phyloP scores from a whole-genome alignment of 2,888 invertebrate genomes.

The Netelia virgata region DNA sequence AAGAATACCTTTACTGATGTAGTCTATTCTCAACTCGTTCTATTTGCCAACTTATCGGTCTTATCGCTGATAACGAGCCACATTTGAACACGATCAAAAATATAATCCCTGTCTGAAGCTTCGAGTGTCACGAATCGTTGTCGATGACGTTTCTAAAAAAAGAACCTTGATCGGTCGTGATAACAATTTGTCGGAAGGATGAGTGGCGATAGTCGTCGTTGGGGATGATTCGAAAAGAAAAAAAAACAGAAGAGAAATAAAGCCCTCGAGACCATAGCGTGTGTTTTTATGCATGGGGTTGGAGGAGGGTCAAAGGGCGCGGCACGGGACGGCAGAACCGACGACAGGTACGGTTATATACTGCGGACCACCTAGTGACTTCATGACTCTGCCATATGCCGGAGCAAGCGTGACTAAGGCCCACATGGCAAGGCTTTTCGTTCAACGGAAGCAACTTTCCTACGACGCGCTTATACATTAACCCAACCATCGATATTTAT shows the following conservation, averaged over 20 bases:
- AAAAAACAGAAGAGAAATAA: conserved; percentile 46
- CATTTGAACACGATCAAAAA: not conserved
- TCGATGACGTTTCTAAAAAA: not conserved
- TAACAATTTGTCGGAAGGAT: conserved; percentile 71
- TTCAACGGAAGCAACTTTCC: conserved; percentile 45
- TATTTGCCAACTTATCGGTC: not conserved
- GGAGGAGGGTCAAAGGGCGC: conserved; percentile 47
- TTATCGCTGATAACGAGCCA: not conserved
- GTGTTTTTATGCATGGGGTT: conserved; percentile 35
- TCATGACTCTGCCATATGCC: conserved; percentile 84
- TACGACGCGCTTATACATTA: too few species aligned
- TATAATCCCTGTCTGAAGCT: not conserved
- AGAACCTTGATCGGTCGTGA: conserved; percentile 1
- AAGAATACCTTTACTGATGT: conserved; percentile 2
- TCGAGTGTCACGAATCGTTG: not conserved
- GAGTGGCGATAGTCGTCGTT: conserved; percentile 72
- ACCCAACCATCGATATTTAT: too few species aligned
- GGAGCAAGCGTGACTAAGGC: conserved; percentile 82
- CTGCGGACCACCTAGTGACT: conserved; percentile 84
- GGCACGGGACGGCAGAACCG: conserved; percentile 74
- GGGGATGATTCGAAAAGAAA: conserved; percentile 69
- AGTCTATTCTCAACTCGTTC: not conserved
- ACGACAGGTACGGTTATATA: conserved; percentile 84
- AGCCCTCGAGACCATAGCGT: conserved; percentile 21
- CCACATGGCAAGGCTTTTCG: conserved; percentile 79